Conservation (phyloP, 1,140 invertebrate genomes). For the Dufourea novaeangliae region DNA sequence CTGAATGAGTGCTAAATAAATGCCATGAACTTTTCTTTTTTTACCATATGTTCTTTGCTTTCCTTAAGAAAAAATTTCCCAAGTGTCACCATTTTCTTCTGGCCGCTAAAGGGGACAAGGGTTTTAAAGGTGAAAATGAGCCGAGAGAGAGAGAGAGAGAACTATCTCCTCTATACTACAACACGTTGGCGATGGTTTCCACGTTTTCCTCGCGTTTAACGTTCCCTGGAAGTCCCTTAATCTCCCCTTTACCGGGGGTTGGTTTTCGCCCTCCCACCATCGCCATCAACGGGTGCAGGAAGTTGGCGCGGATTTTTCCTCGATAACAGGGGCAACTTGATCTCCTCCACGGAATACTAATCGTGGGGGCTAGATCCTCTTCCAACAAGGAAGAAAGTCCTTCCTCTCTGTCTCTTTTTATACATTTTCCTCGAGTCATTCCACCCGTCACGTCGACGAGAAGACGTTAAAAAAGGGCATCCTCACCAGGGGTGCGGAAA, state of each 20-base stretch:
- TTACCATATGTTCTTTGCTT: no score
- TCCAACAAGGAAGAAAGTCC: no score
- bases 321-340: conserved; percentile 54
- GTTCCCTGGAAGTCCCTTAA: not conserved
- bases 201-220: conserved; percentile 20
- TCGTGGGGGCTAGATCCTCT: conserved; percentile 13
- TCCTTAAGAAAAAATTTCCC: no score
- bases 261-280: conserved; percentile 20
- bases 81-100: no score
- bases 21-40: no score
- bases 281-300: no score
- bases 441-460: not conserved
- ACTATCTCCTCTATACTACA: no score
- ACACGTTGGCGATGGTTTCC: conserved; percentile 6
- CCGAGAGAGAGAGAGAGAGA: not conserved
- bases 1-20: no score
- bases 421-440: no score
- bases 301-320: conserved; percentile 26
- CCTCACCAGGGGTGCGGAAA: no score
- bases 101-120: no score
- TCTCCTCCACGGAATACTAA: conserved; percentile 54
- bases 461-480: conserved; percentile 48
- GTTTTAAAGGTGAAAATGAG: no score
- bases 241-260: not conserved
- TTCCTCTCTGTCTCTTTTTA: not conserved